Base-by-base conservation (phyloP, 2,797 vertebrate species). In the Oreonectes daqikongensis region DNA sequence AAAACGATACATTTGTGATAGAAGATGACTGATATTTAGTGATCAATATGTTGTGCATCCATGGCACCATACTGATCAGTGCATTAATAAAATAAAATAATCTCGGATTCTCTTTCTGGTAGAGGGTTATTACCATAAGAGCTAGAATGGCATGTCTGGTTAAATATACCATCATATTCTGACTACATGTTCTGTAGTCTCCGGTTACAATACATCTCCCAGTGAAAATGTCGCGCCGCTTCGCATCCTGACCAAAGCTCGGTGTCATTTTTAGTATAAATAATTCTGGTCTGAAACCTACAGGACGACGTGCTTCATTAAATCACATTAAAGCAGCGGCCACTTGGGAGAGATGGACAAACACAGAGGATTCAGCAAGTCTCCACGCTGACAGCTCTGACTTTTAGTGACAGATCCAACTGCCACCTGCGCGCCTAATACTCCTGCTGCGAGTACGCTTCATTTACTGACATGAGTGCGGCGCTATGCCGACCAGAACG, bases 381-480 rank as follows among this genome's bases (percentile, higher is more conserved):
- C 71, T 73, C 78, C 84, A 63, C 53, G 73, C 75, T 24, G 52
- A 64, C 60, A 71, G 69, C 22, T n/a, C 64, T 69, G 69, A 14
- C 50, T 83, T 83, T 81, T 68, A 53, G 80, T 87, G 89, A 88
- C 85, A 82, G 82, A 90, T 89, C 84, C 85, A 85, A 89, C 83
- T 82, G 87, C 82, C 79, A 90, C 84, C 87, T 87, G 87, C 53
- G 78, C 64, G 69, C 40, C 28, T 18, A 83, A 83, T 84, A 86
- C 82, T 89, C 90, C 84, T 86, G 80, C 63, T 75, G 72, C 82
- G 87, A 89, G 84, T 84, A 89, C 68, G 86, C 83, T 85, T 91
- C 90, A 90, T 91, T 89, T 90, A 81, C 84, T 85, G 81, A 84
- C 88, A 91, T 89, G 85, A 91, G 82, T 78, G 82, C 76, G 69